Base-by-base conservation (phyloP, 2,888 invertebrate genomes). In the Boloria euphrosyne region DNA sequence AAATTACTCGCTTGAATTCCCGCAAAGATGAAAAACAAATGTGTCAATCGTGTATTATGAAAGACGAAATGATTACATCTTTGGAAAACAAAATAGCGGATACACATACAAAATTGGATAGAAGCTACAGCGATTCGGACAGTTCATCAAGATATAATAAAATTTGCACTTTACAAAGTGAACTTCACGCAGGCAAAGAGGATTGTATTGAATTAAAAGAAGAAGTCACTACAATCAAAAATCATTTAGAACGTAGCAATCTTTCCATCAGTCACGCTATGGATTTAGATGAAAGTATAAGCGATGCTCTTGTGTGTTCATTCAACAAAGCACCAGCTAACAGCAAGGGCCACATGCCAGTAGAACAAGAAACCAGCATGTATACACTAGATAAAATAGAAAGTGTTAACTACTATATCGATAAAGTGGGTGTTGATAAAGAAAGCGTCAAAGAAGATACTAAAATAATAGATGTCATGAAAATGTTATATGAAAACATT, bases 181-280 rank as follows among this genome's bases (percentile, higher is more conserved):
- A 92, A 73, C 74, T 92, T 52, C 79, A 85, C 54, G 91, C 89
- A 3, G 86, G 90, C 5, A 80, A 81, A 75, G 85, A 90, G 81
- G 90, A 90, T 67, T 92, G 90, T 69, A 85, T 84, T 67, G 85
- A 82, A 72, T 76, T 91, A n/a, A 86, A 86, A 60, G 86, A 90
- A 76, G 87, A 89, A 74, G 86, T 90, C 3, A 84, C 81, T 13
- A 87, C 85, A 7, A 90, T 92, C n/a, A 90, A 89, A 78, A 85
- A 84, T 65, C 89, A 90, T 69, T 79, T 90, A 47, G 87, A 90
- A 51, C 79, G 80, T 44, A 86, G 81, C 64, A 83, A 85, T 74
- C 73, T 87, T 22, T 81, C 88, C 2, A 83, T 86, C 4, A 67
- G 60, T 10, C 80, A 82, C 64, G 72, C 73, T 47, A 81, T 85